Percentiles rank a stretch among this genome's conserved stretches.
phyloP scores from a whole-genome alignment of 2,113 vertebrate genomes.

The Leptobrachium leishanense region DNA sequence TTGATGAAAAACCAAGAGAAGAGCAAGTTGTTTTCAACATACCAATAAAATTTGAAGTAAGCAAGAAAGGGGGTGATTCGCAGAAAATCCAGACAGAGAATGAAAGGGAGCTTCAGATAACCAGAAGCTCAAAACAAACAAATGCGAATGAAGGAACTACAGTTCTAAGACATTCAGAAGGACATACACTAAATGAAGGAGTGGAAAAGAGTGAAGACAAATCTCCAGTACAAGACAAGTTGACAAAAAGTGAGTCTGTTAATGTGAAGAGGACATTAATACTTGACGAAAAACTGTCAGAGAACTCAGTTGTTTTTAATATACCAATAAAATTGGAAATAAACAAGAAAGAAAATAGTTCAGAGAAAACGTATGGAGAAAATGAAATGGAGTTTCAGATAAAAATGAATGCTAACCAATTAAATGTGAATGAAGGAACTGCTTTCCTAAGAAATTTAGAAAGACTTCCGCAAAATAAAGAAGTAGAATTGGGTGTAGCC shows the following conservation, averaged over 20 bases:
- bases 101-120: slow-evolving; percentile 19
- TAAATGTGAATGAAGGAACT: not conserved
- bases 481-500: no score
- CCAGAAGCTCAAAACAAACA: slow-evolving; percentile 27
- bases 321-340: no score
- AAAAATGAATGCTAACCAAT: not conserved
- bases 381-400: no score
- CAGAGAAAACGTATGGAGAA: no score
- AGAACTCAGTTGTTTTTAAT: no score
- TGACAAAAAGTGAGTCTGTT: no score
- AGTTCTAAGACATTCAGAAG: slow-evolving; percentile 19
- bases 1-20: slow-evolving; percentile 39
- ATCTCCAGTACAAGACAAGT: no score
- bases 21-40: slow-evolving; percentile 53
- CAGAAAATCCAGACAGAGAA: slow-evolving; percentile 37
- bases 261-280: no score
- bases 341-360: no score
- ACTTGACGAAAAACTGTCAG: no score
- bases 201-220: slow-evolving; percentile 42
- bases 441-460: no score
- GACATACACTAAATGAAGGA: slow-evolving; percentile 23
- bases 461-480: no score
- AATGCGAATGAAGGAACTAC: slow-evolving; percentile 34
- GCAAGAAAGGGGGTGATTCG: slow-evolving; percentile 34
- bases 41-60: slow-evolving; percentile 52